Base-by-base conservation (phyloP, 2,797 vertebrate genomes). In the Sciaenops ocellatus region DNA sequence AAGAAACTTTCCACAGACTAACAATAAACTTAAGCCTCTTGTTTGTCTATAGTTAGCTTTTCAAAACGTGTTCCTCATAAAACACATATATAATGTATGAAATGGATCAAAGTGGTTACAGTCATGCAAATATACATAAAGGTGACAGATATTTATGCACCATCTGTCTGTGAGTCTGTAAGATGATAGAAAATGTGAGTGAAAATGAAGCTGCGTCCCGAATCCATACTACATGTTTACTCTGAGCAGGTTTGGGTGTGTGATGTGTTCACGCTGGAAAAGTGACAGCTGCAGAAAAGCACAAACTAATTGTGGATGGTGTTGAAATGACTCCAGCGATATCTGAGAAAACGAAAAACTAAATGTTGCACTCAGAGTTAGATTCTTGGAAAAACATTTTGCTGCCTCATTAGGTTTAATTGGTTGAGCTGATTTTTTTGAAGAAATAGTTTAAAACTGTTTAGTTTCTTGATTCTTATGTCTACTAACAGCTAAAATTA, bases 1-100 rank as follows among this genome's bases (percentile, higher is more conserved):
- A 44, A 73, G 73, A 50, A 55, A 22, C 20, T 78, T 55, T 60
- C 56, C 6, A 57, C 34, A 62, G 22, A 62, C 64, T 34, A 13
- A 47, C 30, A 41, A 16, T 44, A 20, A n/a, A 59, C 57, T 54
- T 8, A 16, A 26, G 46, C 20, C 17, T 44, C 17, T 26, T 47
- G 11, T 66, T 30, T 52, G 34, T 59, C 74, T 70, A 55, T 76
- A 63, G 41, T 38, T 51, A 24, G 16, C 20, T 18, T 44, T 69
- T 46, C 1, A 44, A 62, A 24, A 57, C 0, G 13, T 55, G 16
- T 12, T 38, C 50, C 38, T 38, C 15, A 20, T 24, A 0, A 38
- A 72, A 51, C 18, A 65, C 48, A 69, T 55, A 47, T n/a, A 15
- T 9, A 30, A 20, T 44, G 24, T 16, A 20, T 44, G 1, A 63